These are phyloP conservation scores for Idris sp. DNA, from an alignment of 1,140 invertebrate genomes.

Conservation along the genomic window DNA sequence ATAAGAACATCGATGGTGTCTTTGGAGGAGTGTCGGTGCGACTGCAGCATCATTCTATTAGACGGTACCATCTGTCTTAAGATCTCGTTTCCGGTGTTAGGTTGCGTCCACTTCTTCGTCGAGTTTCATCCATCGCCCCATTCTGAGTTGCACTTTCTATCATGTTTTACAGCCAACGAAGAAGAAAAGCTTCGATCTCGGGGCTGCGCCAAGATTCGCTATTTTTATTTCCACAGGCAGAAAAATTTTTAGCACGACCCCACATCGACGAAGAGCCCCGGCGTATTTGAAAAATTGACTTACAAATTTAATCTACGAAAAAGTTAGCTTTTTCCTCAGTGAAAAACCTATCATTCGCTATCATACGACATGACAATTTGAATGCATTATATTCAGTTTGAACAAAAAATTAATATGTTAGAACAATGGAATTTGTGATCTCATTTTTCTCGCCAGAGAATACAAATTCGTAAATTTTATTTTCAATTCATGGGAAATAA, in stretches of 20 bases:
- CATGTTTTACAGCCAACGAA: conserved; percentile 57
- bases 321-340: conserved; percentile 22
- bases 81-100: conserved; percentile 57
- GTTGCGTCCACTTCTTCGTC: conserved; percentile 44
- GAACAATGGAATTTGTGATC: too few species aligned
- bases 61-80: conserved; percentile 68
- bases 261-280: conserved; percentile 39
- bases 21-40: conserved; percentile 33
- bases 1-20: conserved; percentile 60
- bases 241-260: conserved; percentile 39
- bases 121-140: conserved; percentile 44
- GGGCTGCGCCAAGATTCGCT: conserved; percentile 23
- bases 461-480: too few species aligned
- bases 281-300: conserved; percentile 57
- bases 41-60: conserved; percentile 70
- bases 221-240: conserved; percentile 53
- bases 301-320: conserved; percentile 52
- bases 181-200: conserved; percentile 36
- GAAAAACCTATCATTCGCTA: conserved; percentile 30
- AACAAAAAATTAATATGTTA: too few species aligned
- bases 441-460: too few species aligned
- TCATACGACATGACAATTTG: conserved; percentile 15
- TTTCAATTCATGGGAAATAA: too few species aligned
- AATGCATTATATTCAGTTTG: conserved; percentile 1
- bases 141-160: conserved; percentile 31